Evolutionary conservation across 2,797 vertebrate genomes (phyloP).

Genomic region (Streptopelia turtur): DNA sequence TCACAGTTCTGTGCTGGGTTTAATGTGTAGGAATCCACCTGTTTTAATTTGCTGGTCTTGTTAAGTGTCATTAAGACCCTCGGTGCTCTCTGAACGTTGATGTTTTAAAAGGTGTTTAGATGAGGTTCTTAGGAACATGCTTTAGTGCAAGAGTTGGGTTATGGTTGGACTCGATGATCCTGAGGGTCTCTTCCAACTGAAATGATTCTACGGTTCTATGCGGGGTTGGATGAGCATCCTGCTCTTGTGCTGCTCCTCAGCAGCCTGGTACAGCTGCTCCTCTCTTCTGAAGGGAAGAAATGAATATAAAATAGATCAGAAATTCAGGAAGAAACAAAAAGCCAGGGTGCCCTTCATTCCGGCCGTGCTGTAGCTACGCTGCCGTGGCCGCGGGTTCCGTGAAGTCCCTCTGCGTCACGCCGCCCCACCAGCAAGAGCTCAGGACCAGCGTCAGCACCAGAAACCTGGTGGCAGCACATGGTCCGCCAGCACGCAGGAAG

Average conservation of each 20-base stretch:
- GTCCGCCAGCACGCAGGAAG: neutral
- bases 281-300: neutral
- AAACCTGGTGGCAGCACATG: neutral
- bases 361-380: neutral
- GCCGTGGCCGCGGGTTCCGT: accelerated
- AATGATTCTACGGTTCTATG: too few species aligned
- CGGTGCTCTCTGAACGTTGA: neutral
- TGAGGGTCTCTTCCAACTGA: too few species aligned
- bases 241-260: neutral
- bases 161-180: too few species aligned
- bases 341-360: accelerated
- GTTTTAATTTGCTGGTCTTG: neutral
- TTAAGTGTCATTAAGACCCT: neutral
- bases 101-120: too few species aligned
- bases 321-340: neutral
- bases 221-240: neutral
- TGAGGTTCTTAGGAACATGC: too few species aligned
- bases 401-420: too few species aligned
- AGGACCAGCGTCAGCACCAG: neutral
- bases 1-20: neutral
- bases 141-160: too few species aligned
- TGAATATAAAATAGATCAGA: neutral
- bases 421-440: neutral
- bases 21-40: neutral
- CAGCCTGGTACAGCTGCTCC: accelerated